These are phyloP conservation scores for Pseudomugil tenellus DNA, from an alignment of 2,797 vertebrate genomes.

Conservation along the genomic window DNA sequence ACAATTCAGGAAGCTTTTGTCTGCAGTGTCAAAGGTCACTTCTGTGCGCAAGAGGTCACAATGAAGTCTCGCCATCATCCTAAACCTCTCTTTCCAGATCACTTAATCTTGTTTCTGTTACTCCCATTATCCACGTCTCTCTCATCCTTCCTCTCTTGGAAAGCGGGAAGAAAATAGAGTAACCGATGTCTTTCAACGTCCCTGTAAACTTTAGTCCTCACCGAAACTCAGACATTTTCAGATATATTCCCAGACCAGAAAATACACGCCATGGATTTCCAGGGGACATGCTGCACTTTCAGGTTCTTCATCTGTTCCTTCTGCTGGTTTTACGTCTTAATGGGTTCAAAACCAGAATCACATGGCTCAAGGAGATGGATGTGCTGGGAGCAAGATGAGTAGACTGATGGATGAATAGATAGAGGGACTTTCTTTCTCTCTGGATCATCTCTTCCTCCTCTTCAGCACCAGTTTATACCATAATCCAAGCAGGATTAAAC, in stretches of 20 bases:
- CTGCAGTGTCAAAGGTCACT: constrained; percentile 70
- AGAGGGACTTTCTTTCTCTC: constrained; percentile 59
- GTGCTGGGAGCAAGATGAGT: constrained; percentile 26
- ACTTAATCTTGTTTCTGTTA: constrained; percentile 39
- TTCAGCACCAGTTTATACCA: constrained; percentile 75
- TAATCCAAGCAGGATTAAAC: constrained; percentile 86
- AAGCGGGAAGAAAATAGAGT: background rate
- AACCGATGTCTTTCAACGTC: constrained; percentile 19
- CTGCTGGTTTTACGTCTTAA: constrained; percentile 33
- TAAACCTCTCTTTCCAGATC: constrained; percentile 35
- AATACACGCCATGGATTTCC: constrained; percentile 12
- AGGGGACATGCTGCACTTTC: constrained; percentile 6
- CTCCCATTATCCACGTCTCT: constrained; percentile 56
- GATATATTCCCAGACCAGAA: constrained; percentile 17
- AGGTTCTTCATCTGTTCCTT: constrained; percentile 11
- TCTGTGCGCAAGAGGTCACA: constrained; percentile 38
- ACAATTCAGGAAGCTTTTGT: constrained; percentile 33
- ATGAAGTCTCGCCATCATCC: constrained; percentile 52
- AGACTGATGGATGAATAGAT: constrained; percentile 34
- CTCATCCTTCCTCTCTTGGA: constrained; percentile 26
- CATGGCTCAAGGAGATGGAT: constrained; percentile 7
- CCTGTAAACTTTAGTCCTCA: constrained; percentile 40
- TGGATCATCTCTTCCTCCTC: constrained; percentile 63
- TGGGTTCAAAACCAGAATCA: constrained; percentile 23
- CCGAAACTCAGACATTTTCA: constrained; percentile 8